Evolutionary conservation across 2,113 vertebrate species (phyloP), one percentile per base, ranked within the genome.

Genomic region (Lucifuga dentata): DNA sequence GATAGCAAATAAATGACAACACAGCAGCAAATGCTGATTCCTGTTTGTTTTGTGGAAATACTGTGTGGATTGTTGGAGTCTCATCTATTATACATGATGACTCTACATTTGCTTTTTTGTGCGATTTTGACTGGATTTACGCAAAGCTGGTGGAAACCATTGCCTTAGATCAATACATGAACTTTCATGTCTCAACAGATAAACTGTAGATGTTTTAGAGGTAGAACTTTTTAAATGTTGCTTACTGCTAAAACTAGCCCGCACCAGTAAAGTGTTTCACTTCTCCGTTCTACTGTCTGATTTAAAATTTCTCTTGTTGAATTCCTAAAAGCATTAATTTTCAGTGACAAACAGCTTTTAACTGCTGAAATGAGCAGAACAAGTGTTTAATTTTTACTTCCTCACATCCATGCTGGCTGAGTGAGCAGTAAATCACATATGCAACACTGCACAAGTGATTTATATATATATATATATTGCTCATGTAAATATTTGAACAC

Each of bases 401-500:
- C 17, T 46, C 19, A 66, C 43, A 3, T 15, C 10, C 5, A 3
- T 32, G 1, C 5, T 39, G 12, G 68, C 43, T 52, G 19, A 19
- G 12, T 13, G 12, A n/a, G 0, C 13, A 29, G 36, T 84, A 74
- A 60, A 71, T 62, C 58, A 24, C 8, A 36, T 1, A 15, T 19
- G n/a, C 23, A 72, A 60, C 8, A 11, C 39, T 68, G 52, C 52
- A 45, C 16, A 57, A 38, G 5, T 53, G 17, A 50, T 73, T 85
- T 77, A n/a, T n/a, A n/a, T n/a, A n/a, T n/a, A n/a, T n/a, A n/a
- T 77, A 15, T 76, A 57, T 49, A 58, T 23, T 29, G 13, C 44
- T 66, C n/a, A 21, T 86, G 57, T 86, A 77, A 16, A 59, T 76
- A 69, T 52, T 73, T 80, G 70, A 40, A 9, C 20, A 65, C 9